Base-by-base conservation (phyloP, 1,140 invertebrate genomes). In the Rhynchophorus ferrugineus region DNA sequence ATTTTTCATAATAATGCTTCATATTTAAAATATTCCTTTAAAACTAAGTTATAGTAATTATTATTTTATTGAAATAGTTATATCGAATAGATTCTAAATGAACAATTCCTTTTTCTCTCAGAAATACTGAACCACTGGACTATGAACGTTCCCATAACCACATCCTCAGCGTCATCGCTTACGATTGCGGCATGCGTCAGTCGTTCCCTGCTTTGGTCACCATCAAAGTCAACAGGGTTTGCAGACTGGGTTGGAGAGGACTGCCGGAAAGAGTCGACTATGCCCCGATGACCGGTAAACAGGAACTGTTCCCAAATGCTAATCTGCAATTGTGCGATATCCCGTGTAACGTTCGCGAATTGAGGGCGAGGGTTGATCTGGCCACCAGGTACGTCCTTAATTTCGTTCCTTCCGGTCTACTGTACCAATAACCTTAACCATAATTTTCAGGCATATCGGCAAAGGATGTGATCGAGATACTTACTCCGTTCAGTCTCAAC, bases 131-230 rank as follows among this genome's bases (percentile, higher is more conserved):
- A 62, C 84, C 89, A 0, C 71, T 98, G 56, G 89, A 93, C 49
- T 95, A 93, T 71, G 88, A 90, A 65, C 77, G 84, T 29, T 90
- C 87, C 1, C 91, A 94, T 71, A 98, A 96, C 71, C 91, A 95
- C 71, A 96, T 97, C 56, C 75, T 98, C n/a, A 89, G 86, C 9
- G 91, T 96, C 22, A 90, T 95, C n/a, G 94, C 93, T 0, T 93
- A 91, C 66, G 93, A 97, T 68, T 97, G 94, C 66, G 91, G 91
- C 11, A 93, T 92, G 85, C 91, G 90, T 65, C 81, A 84, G 64
- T 85, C 83, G 1, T 78, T 87, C 3, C 91, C 92, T 0, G 89
- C 93, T 1, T 88, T 95, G 81, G 90, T 97, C 55, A 97, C 91
- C 60, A 89, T 97, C 65, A 89, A 92, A 72, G 90, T 98, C 9